Base-by-base conservation (phyloP, 2,888 invertebrate genomes). In the Phaedon cochleariae region DNA sequence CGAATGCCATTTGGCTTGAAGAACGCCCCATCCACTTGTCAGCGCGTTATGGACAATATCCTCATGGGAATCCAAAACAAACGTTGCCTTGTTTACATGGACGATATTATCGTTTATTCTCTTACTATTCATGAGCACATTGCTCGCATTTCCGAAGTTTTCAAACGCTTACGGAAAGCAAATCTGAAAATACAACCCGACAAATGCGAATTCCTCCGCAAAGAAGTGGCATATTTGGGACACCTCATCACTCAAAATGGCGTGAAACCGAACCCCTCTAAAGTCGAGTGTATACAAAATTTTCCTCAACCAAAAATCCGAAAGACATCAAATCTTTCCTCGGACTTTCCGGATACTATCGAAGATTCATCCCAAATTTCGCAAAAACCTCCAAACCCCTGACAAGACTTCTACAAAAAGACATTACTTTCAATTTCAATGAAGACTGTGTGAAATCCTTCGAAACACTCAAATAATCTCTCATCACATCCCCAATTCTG, bases 371-470 rank as follows among this genome's bases (percentile, higher is more conserved):
- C 15, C 10, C n/a, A 26, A 26, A 53, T 26, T 53, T 29, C 7
- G 29, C n/a, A 12, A 26, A 68, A 54, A 51, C 20, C 4, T 54
- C 34, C 6, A 54, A 31, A 31, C 54, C 54, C 5, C 54, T 54
- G 9, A 54, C 34, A 17, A 37, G 31, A 54, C n/a, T 17, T 6
- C 18, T 37, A 17, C 31, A 7, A 31, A 34, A 34, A 31, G 37
- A 54, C 12, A 31, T 53, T 41, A 17, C 71, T 52, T 64, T 73
- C 20, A 68, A 79, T 64, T 67, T 73, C 71, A 55, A 71, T 18
- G 37, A 22, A 26, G 15, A 15, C 12, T 49, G 49, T 34, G 21
- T 37, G 17, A 15, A 55, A 22, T 29, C 55, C 12, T 55, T 62
- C 18, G 49, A 62, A 12, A 34, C 15, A 1, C 37, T 55, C 7